Evolutionary conservation across 1,140 invertebrate genomes (phyloP).

Genomic region (Phocides pigmalion): DNA sequence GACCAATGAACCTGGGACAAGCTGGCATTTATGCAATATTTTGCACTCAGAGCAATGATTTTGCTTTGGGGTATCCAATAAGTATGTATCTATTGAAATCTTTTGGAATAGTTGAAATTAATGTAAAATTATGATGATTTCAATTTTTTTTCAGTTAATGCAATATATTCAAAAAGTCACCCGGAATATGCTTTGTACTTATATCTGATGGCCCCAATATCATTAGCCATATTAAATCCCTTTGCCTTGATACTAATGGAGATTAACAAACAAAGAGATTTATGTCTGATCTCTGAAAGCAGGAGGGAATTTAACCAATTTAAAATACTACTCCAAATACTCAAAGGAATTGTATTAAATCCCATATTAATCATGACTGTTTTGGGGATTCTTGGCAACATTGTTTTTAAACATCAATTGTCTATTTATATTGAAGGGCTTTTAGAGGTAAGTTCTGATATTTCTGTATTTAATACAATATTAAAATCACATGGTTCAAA

Average conservation of each 20-base stretch:
- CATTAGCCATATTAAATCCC: constrained; percentile 96
- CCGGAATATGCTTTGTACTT: constrained; percentile 96
- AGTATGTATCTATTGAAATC: constrained; percentile 85
- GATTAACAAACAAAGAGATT: constrained; percentile 88
- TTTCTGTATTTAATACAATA: too few relatives aligned
- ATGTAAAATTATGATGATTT: constrained; percentile 9
- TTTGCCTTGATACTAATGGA: constrained; percentile 96
- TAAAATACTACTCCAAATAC: constrained; percentile 68
- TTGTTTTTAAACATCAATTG: constrained; percentile 90
- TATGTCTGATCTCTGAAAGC: constrained; percentile 27
- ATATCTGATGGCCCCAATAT: constrained; percentile 97
- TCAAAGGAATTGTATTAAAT: constrained; percentile 92
- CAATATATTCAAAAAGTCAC: constrained; percentile 90
- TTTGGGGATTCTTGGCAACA: constrained; percentile 94
- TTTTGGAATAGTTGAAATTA: neutral
- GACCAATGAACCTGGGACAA: constrained; percentile 91
- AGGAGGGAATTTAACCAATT: constrained; percentile 45
- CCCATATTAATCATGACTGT: constrained; percentile 97
- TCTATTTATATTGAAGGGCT: constrained; percentile 90
- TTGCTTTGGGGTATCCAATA: constrained; percentile 98
- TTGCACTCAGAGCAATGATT: constrained; percentile 98
- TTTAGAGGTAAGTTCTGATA: constrained; percentile 87
- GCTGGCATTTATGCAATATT: constrained; percentile 97
- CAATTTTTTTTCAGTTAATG: constrained; percentile 86
- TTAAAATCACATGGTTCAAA: too few relatives aligned